phyloP scores from a whole-genome alignment of 2,113 vertebrate species.

The Syngnathus typhle region DNA sequence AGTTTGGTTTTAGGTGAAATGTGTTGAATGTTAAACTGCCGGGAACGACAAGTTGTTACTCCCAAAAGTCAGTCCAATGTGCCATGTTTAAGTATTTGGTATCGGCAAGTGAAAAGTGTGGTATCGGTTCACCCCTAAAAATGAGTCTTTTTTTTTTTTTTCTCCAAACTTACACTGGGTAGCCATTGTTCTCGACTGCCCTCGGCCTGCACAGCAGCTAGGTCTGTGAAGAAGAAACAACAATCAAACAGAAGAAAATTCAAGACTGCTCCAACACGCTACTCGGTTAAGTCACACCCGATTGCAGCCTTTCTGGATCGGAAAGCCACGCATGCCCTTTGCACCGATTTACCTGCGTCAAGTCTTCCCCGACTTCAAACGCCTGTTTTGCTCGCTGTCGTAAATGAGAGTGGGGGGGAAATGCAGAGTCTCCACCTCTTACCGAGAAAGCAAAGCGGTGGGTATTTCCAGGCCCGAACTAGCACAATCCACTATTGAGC shows the following conservation, averaged over 20 bases:
- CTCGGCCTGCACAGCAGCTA: slow-evolving; percentile 72
- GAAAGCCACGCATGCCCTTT: slow-evolving; percentile 11
- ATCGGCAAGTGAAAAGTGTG: no score
- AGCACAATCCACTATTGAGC: slow-evolving; percentile 69
- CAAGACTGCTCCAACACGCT: slow-evolving; percentile 15
- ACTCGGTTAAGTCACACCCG: slow-evolving; percentile 4
- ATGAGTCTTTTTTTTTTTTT: slow-evolving; percentile 3
- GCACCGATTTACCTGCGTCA: slow-evolving; percentile 38
- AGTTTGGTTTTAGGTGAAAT: no score
- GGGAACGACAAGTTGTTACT: neutral
- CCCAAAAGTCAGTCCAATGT: no score
- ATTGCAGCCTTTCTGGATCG: slow-evolving; percentile 11
- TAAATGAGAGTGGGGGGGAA: slow-evolving; percentile 32
- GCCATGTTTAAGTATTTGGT: no score
- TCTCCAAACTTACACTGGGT: slow-evolving; percentile 83
- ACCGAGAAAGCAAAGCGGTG: slow-evolving; percentile 51
- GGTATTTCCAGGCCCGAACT: slow-evolving; percentile 69
- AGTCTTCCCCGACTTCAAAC: slow-evolving; percentile 17
- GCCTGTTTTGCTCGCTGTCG: slow-evolving; percentile 37
- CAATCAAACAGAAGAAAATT: slow-evolving; percentile 14
- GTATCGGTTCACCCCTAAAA: neutral
- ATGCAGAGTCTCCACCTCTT: slow-evolving; percentile 61
- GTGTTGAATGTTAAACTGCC: neutral
- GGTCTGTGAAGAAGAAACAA: slow-evolving; percentile 46
- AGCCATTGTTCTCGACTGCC: slow-evolving; percentile 84